Evolutionary conservation across 1,140 invertebrate genomes (phyloP).

Genomic region (Aleiodes sp.): DNA sequence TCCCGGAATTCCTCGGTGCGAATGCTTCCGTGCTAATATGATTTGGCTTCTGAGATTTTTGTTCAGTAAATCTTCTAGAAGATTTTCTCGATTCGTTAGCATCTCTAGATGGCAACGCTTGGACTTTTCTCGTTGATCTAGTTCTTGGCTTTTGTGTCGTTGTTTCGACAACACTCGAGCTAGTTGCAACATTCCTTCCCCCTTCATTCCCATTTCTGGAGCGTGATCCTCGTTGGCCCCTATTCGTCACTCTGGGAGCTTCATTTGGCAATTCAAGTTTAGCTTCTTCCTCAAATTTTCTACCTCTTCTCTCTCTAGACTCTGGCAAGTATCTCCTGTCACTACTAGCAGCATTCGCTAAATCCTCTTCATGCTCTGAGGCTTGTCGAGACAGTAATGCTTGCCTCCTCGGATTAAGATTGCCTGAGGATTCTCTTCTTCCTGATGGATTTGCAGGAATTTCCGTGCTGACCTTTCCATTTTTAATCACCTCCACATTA

Average conservation of each 20-base stretch:
- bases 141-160: constrained; percentile 39
- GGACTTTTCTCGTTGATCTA: constrained; percentile 53
- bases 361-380: background rate
- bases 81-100: constrained; percentile 36
- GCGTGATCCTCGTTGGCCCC: background rate
- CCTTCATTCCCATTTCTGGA: background rate
- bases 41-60: background rate
- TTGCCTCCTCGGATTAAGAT: background rate
- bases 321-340: constrained; percentile 28
- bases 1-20: constrained; percentile 3
- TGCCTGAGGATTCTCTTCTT: background rate
- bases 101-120: constrained; percentile 42
- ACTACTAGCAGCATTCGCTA: constrained; percentile 10
- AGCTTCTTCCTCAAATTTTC: background rate
- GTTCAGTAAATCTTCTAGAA: constrained; percentile 13
- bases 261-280: constrained; percentile 12
- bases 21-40: constrained; percentile 17
- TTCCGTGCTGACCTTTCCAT: background rate
- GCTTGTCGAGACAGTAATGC: background rate
- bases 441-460: background rate
- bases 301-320: background rate
- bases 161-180: constrained; percentile 37
- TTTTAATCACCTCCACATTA: constrained; percentile 18
- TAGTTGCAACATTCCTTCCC: constrained; percentile 35
- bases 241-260: background rate